Evolutionary conservation across 2,113 vertebrate genomes (phyloP).

Genomic region (Clupea harengus): DNA sequence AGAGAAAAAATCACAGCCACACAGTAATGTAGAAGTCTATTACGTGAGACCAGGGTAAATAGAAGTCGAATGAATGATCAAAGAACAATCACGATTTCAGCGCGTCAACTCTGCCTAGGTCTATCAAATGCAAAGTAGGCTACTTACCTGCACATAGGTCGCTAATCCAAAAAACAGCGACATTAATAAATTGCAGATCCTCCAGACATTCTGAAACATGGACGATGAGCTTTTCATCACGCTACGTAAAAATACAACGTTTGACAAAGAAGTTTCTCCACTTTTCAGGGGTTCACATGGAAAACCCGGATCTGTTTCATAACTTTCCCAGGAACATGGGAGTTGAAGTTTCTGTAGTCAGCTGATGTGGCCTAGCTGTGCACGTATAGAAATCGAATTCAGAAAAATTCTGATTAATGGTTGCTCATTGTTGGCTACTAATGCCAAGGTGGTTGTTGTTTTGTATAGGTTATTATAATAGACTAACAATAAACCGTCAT

Average conservation of each 20-base stretch:
- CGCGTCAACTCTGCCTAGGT: background rate
- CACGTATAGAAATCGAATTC: background rate
- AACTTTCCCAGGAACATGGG: slow-evolving; percentile 26
- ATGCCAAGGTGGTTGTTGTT: too few relatives aligned
- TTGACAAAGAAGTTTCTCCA: background rate
- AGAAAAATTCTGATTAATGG: too few relatives aligned
- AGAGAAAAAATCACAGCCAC: background rate
- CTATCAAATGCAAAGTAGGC: background rate
- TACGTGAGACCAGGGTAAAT: too few relatives aligned
- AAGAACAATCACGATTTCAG: background rate
- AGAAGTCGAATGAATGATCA: too few relatives aligned
- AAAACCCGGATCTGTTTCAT: slow-evolving; percentile 18
- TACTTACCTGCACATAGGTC: slow-evolving; percentile 69
- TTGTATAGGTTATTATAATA: too few relatives aligned
- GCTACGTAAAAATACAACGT: background rate
- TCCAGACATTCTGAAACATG: slow-evolving; percentile 44
- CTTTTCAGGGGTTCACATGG: background rate
- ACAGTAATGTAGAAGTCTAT: background rate
- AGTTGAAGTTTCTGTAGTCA: slow-evolving; percentile 33
- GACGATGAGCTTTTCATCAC: background rate
- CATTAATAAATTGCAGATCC: slow-evolving; percentile 67
- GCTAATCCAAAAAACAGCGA: slow-evolving; percentile 70
- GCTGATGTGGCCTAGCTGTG: background rate
- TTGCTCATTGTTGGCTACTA: too few relatives aligned
- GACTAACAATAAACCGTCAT: background rate